Evolutionary conservation across 2,797 vertebrate species (phyloP).

Genomic region (Rallus crepitans): DNA sequence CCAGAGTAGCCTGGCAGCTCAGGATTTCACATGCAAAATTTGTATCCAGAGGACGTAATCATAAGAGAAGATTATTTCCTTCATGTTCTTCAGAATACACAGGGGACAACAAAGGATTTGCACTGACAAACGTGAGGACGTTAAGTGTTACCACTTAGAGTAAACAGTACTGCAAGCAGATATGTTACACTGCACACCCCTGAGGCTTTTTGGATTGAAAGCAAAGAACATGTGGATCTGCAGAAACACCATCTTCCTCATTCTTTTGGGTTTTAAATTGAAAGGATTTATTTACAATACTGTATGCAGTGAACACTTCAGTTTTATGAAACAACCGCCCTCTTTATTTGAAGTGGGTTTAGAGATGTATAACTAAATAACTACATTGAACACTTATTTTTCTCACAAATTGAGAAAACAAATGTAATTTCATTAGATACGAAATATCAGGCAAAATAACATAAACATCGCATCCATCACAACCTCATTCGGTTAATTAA

Average conservation of each 20-base stretch:
- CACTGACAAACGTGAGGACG: too few relatives aligned
- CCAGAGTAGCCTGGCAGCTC: too few relatives aligned
- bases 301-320: not conserved
- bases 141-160: not conserved
- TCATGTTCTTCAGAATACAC: too few relatives aligned
- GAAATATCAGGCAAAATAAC: conserved; percentile 39
- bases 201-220: not conserved
- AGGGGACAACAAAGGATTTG: too few relatives aligned
- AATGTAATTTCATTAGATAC: conserved; percentile 4
- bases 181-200: not conserved
- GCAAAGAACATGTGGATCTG: not conserved
- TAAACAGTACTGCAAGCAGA: not conserved
- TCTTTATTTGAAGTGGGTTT: not conserved
- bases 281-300: not conserved
- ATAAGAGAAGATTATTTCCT: too few relatives aligned
- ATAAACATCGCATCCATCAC: conserved; percentile 39
- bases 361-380: not conserved
- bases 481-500: conserved; percentile 54
- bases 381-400: not conserved
- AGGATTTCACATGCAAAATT: too few relatives aligned
- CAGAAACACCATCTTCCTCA: not conserved
- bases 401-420: not conserved
- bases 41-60: too few relatives aligned
- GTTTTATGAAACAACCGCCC: not conserved
- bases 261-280: not conserved